Evolutionary conservation across 2,113 vertebrate species (phyloP), one percentile per base, ranked within the genome.

Genomic region (Chionomys nivalis): DNA sequence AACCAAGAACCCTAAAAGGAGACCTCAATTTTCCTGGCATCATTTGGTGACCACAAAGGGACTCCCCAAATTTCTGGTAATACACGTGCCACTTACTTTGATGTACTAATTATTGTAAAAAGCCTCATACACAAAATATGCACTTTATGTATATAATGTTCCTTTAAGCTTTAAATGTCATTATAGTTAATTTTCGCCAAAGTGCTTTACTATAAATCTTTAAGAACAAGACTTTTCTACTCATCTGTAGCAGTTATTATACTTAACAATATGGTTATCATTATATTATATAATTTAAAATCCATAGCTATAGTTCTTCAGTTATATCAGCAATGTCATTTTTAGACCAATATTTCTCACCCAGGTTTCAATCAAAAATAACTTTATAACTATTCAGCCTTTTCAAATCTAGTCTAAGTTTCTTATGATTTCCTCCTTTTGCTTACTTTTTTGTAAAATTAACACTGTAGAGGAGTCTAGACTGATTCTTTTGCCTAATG

Each of bases 311-410:
- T 44, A 42, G 52, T 70, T 94, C 19, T 17, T 91, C 44, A 85
- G 24, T 78, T 95, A 33, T 76, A 65, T 10, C 2, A 85, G 9
- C 19, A 65, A 55, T 90, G 21, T 66, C 16, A 28, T 92, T 89
- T 47, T 47, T 16, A 90, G 36, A 28, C 73, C 3, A 92, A 90
- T 70, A 90, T 93, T 94, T n/a, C 55, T 87, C 21, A 87, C 72
- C 21, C 61, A 90, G 24, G 49, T 66, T 61, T 52, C 55, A 79
- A 61, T 79, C n/a, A 83, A 81, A 81, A 21, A 66, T 90, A 42
- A n/a, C 17, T 36, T n/a, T 4, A 66, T 90, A 70, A 47, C 6
- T 82, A 7, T 70, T 65, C 61, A 81, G 13, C 14, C 55, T 90
- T 9, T 9, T 87, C 82, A 23, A 91, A 58, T 70, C 23, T 91